Evolutionary conservation across 2,113 vertebrate species (phyloP).

Genomic region (Anguilla rostrata): DNA sequence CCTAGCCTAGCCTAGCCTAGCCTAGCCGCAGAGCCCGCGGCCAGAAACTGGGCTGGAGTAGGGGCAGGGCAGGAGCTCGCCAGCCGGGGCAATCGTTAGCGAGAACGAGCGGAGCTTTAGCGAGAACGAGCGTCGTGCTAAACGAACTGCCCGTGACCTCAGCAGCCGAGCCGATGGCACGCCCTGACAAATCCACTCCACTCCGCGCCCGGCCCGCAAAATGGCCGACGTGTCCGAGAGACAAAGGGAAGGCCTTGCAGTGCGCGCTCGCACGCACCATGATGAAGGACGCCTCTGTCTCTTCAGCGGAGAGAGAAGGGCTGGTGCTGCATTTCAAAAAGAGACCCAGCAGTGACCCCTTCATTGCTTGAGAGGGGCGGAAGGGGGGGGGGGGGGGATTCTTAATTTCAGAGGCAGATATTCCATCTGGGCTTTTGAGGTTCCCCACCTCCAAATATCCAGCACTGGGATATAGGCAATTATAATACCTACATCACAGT

Average conservation of each 20-base stretch:
- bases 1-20: no score
- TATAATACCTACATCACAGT: slow-evolving; percentile 23
- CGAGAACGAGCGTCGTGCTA: not conserved
- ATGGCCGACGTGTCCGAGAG: no score
- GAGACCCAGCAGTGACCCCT: not conserved
- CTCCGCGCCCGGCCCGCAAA: no score
- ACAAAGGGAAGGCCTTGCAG: no score
- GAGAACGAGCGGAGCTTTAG: not conserved
- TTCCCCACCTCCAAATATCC: not conserved
- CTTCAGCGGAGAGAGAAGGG: not conserved
- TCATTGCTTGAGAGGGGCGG: not conserved
- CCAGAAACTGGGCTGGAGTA: not conserved
- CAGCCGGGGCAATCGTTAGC: no score
- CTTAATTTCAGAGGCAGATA: not conserved
- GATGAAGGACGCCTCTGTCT: not conserved
- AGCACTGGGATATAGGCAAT: slow-evolving; percentile 30
- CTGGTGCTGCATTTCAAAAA: not conserved
- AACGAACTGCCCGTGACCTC: not conserved
- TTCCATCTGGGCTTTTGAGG: not conserved
- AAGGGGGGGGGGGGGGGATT: not conserved
- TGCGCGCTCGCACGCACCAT: no score
- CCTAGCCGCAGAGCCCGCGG: no score
- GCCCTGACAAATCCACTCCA: not conserved
- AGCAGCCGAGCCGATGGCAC: not conserved
- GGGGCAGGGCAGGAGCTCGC: no score